Evolutionary conservation across 2,113 vertebrate genomes (phyloP).

Genomic region (Neodon shergylaensis): DNA sequence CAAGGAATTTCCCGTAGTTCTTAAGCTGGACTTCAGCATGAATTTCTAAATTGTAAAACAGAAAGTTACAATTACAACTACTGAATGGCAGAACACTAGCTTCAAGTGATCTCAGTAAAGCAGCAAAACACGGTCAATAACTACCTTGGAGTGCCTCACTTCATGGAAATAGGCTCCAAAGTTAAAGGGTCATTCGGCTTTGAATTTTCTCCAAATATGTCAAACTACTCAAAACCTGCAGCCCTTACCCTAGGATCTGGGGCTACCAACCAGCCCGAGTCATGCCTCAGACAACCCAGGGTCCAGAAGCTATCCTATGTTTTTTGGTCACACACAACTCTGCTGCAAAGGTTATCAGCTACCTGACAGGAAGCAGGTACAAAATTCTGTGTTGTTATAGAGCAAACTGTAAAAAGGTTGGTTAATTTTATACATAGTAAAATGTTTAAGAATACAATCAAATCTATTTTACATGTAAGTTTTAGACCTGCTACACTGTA

Average conservation of each 20-base stretch:
- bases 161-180: constrained; percentile 59
- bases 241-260: neutral
- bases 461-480: neutral
- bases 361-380: neutral
- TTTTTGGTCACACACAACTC: neutral
- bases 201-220: constrained; percentile 12
- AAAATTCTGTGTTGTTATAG: constrained; percentile 19
- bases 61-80: constrained; percentile 13
- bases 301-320: neutral
- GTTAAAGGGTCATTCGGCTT: constrained; percentile 53
- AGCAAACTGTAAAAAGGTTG: neutral
- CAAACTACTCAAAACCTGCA: constrained; percentile 24
- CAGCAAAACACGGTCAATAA: constrained; percentile 41
- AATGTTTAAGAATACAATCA: neutral
- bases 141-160: constrained; percentile 4
- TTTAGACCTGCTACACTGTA: constrained; percentile 21
- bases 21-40: constrained; percentile 98
- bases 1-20: constrained; percentile 96
- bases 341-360: neutral
- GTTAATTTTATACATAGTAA: neutral
- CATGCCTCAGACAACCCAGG: neutral
- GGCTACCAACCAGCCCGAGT: neutral
- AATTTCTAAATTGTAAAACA: constrained; percentile 90
- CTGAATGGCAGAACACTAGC: constrained; percentile 33
- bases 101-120: constrained; percentile 53